Conservation (phyloP, 2,888 invertebrate species). For the Rhaphigaster nebulosa region DNA sequence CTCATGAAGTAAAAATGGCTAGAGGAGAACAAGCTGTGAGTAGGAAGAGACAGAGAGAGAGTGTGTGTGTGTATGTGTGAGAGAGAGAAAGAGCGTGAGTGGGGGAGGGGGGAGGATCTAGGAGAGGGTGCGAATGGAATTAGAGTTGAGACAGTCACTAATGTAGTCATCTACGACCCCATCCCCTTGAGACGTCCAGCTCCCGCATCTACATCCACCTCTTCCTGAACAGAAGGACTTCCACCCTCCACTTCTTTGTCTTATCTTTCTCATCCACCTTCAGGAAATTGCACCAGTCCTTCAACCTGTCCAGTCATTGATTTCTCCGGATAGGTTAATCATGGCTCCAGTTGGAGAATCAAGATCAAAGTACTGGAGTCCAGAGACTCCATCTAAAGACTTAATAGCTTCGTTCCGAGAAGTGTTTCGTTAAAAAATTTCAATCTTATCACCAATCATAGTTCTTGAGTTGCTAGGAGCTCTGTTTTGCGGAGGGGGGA, state of each 20-base stretch:
- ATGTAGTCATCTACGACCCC: conserved; percentile 51
- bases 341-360: neutral
- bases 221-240: neutral
- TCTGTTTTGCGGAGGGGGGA: no score
- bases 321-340: neutral
- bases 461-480: no score
- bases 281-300: conserved; percentile 5
- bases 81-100: neutral
- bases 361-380: neutral
- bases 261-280: neutral
- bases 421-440: no score
- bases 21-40: neutral
- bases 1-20: neutral
- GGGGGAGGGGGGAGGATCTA: no score
- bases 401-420: no score
- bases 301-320: neutral
- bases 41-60: neutral
- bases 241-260: neutral
- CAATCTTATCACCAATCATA: no score
- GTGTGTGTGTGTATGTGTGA: neutral
- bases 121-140: conserved; percentile 20
- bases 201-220: neutral
- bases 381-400: no score
- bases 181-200: neutral
- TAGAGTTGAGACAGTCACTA: conserved; percentile 52